Evolutionary conservation across 2,797 vertebrate genomes (phyloP).

Genomic region (Pogonophryne albipinna): DNA sequence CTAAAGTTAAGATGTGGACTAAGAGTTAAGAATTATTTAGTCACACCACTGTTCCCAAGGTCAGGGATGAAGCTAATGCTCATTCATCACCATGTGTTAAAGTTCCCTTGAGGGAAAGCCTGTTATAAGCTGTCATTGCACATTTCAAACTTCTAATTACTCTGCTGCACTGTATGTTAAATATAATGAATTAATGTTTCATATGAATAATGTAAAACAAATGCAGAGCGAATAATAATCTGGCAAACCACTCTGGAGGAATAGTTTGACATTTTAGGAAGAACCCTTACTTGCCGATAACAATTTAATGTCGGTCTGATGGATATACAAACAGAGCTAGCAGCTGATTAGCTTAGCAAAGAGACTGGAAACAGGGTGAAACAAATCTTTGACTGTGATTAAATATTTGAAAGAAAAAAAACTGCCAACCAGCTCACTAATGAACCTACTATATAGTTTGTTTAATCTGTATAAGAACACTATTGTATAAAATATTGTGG

Average conservation of each 20-base stretch:
- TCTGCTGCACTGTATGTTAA: constrained; percentile 12
- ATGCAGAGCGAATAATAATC: constrained; percentile 6
- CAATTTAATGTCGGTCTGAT: no score
- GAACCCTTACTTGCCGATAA: no score
- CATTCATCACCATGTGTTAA: constrained; percentile 15
- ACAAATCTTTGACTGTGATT: background rate
- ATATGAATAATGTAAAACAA: constrained; percentile 2
- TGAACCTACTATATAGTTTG: background rate
- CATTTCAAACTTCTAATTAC: constrained; percentile 27
- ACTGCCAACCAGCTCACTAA: no score
- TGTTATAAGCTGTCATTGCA: constrained; percentile 14
- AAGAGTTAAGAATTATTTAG: background rate
- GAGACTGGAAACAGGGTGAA: background rate
- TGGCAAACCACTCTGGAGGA: background rate
- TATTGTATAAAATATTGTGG: background rate
- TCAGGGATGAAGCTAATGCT: constrained; percentile 10
- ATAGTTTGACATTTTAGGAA: background rate
- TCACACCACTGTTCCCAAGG: constrained; percentile 5
- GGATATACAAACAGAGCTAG: background rate
- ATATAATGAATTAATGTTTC: constrained; percentile 13
- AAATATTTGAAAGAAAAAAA: background rate
- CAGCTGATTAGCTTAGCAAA: constrained; percentile 7
- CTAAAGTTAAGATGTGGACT: background rate
- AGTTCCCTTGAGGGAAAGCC: constrained; percentile 10
- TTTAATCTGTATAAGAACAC: background rate